Percentiles rank a stretch among this genome's conserved stretches.
Evolutionary conservation across 2,888 invertebrate genomes (phyloP).

Genomic region (Nyleta sp.): DNA sequence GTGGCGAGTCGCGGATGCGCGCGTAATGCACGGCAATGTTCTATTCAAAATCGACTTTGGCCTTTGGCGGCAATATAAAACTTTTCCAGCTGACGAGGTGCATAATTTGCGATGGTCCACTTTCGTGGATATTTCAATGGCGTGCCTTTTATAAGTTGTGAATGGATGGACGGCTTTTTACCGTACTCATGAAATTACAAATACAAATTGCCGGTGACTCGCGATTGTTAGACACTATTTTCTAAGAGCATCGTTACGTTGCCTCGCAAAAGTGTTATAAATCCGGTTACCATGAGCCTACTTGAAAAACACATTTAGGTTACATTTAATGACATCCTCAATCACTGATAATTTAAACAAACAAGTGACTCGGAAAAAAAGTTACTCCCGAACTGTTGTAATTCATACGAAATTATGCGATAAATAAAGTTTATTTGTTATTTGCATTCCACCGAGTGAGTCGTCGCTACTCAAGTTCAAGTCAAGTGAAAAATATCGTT

Average conservation of each 20-base stretch:
- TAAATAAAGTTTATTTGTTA: conserved; percentile 28
- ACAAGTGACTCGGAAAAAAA: conserved; percentile 27
- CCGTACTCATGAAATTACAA: conserved; percentile 64
- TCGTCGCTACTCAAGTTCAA: background rate
- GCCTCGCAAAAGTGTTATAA: conserved; percentile 61
- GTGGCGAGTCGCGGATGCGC: conserved; percentile 11
- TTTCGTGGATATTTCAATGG: conserved; percentile 64
- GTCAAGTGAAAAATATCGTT: conserved; percentile 20
- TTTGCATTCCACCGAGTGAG: conserved; percentile 24
- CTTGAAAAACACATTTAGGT: conserved; percentile 64
- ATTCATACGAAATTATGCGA: conserved; percentile 24
- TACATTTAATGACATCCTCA: conserved; percentile 60
- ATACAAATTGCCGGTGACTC: conserved; percentile 66
- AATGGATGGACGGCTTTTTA: conserved; percentile 63
- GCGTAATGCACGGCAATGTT: conserved; percentile 29
- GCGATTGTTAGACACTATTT: conserved; percentile 65
- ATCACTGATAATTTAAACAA: conserved; percentile 55
- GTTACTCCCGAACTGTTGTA: conserved; percentile 13
- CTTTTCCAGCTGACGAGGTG: conserved; percentile 59
- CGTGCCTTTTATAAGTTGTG: conserved; percentile 64
- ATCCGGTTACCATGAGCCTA: conserved; percentile 61
- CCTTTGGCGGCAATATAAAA: conserved; percentile 57
- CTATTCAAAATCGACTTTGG: conserved; percentile 54
- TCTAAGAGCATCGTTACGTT: conserved; percentile 64
- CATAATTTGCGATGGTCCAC: conserved; percentile 65